Conservation (phyloP, 2,113 vertebrate genomes). For the Tautogolabrus adspersus region DNA sequence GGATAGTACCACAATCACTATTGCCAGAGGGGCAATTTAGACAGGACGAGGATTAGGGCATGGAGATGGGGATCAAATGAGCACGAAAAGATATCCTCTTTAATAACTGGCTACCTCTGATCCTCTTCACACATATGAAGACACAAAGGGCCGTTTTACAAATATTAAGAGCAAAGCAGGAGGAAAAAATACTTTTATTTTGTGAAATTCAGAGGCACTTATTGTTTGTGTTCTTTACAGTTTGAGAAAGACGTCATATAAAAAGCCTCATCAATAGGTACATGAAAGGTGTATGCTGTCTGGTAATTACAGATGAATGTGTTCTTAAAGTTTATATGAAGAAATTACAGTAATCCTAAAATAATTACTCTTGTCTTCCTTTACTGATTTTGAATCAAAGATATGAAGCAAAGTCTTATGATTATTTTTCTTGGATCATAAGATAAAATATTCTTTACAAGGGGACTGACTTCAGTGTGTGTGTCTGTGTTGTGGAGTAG, state of each 20-base stretch:
- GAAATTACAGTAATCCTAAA: neutral
- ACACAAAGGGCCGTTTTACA: constrained; percentile 46
- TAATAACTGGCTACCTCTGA: constrained; percentile 66
- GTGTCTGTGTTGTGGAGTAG: constrained; percentile 52
- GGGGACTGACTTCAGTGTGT: constrained; percentile 29
- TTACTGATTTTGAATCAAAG: neutral
- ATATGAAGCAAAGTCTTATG: neutral
- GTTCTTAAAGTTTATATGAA: neutral
- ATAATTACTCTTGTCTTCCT: neutral
- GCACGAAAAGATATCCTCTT: constrained; percentile 69
- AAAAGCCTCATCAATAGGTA: neutral
- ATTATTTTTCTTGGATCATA: constrained; percentile 42
- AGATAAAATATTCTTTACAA: constrained; percentile 38
- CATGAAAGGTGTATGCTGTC: neutral
- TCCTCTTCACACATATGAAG: constrained; percentile 53
- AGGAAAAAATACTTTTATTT: constrained; percentile 37
- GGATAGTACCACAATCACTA: constrained; percentile 67
- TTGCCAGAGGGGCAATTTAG: constrained; percentile 81
- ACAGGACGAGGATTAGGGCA: constrained; percentile 76
- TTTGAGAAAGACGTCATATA: neutral
- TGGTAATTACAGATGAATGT: neutral
- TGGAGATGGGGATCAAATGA: constrained; percentile 76
- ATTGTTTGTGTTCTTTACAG: neutral
- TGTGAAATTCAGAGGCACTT: constrained; percentile 26
- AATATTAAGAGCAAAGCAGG: constrained; percentile 41